These are phyloP conservation scores for Sarcophaga caerulescens DNA, from an alignment of 2,888 invertebrate species.

Conservation along the genomic window DNA sequence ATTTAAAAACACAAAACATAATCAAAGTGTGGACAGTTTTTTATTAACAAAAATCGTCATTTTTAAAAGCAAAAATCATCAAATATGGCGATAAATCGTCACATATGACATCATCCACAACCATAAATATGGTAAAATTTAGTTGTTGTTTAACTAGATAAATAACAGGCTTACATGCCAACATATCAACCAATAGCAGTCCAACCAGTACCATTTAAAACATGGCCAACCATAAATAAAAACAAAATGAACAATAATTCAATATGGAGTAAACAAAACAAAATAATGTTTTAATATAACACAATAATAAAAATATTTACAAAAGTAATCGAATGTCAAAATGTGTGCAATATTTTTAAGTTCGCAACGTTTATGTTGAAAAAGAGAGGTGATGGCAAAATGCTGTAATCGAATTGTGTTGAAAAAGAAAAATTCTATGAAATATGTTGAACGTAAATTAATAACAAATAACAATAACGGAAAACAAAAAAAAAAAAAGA, in stretches of 20 bases:
- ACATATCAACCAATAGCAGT: not conserved
- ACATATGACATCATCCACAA: no score
- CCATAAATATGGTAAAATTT: conserved; percentile 37
- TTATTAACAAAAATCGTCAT: no score
- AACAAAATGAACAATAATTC: conserved; percentile 5
- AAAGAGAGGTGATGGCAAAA: no score
- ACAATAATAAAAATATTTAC: not conserved
- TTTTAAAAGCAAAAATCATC: no score
- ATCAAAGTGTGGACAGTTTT: no score
- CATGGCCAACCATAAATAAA: conserved; percentile 20
- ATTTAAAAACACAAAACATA: no score
- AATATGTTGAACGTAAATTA: not conserved
- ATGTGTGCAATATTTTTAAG: not conserved
- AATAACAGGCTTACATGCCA: conserved; percentile 40
- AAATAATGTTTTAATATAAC: not conserved
- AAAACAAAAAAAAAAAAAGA: no score
- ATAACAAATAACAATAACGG: not conserved
- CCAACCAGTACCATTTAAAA: not conserved
- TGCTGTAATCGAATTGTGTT: no score
- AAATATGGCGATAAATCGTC: no score
- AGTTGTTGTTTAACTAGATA: conserved; percentile 50
- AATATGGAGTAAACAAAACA: not conserved
- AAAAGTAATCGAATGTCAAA: not conserved
- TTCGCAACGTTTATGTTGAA: no score
- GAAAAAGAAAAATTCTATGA: not conserved